phyloP scores from a whole-genome alignment of 2,113 vertebrate species.

The Coryphaenoides rupestris region DNA sequence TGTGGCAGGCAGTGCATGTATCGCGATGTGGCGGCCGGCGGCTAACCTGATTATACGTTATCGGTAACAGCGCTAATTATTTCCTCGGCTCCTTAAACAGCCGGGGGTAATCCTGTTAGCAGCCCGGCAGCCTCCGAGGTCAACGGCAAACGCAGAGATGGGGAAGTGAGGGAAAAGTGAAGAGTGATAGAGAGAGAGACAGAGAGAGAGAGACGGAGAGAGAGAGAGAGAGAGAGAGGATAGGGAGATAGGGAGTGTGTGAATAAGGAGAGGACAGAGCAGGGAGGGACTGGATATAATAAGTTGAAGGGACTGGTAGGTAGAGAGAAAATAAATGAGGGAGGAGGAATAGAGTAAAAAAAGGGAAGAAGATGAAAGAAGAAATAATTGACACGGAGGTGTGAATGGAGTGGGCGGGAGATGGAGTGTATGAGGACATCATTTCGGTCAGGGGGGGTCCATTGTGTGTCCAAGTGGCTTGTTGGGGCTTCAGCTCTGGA shows the following conservation, averaged over 20 bases:
- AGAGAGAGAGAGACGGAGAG: slow-evolving; percentile 4
- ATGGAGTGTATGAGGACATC: not conserved
- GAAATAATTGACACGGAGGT: not conserved
- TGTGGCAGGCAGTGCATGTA: slow-evolving; percentile 35
- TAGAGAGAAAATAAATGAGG: not conserved
- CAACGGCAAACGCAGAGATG: not conserved
- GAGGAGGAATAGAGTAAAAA: not conserved
- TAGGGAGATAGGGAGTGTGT: not conserved
- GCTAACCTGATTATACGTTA: slow-evolving; percentile 64
- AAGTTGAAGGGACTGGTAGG: not conserved
- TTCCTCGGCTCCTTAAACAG: slow-evolving; percentile 65
- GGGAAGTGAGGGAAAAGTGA: not conserved
- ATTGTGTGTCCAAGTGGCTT: slow-evolving; percentile 30
- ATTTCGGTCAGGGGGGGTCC: slow-evolving; percentile 5
- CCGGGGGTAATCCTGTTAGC: slow-evolving; percentile 70
- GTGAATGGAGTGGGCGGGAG: not conserved
- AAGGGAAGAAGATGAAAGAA: not conserved
- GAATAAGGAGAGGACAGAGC: not conserved
- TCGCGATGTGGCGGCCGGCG: slow-evolving; percentile 56
- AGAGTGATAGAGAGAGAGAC: not conserved
- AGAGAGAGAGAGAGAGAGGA: not conserved
- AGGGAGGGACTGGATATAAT: not conserved
- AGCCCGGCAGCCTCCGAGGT: slow-evolving; percentile 41
- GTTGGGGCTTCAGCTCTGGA: slow-evolving; percentile 30
- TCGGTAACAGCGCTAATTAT: slow-evolving; percentile 73